These are phyloP conservation scores for Botia kubotai DNA, from an alignment of 2,797 vertebrate species.

Conservation along the genomic window DNA sequence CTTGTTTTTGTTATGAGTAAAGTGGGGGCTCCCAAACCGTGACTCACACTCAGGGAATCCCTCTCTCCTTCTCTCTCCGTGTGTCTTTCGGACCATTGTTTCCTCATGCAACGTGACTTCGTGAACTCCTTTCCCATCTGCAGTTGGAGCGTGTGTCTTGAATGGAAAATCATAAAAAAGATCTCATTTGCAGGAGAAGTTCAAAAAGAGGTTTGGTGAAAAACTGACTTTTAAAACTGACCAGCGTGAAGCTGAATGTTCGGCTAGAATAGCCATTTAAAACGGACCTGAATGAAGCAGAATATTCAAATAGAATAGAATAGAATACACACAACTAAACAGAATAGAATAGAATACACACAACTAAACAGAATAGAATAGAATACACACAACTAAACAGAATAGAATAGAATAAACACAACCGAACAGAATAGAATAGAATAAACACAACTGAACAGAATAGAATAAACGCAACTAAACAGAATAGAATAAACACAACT, in stretches of 20 bases:
- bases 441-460: no score
- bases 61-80: conserved; percentile 61
- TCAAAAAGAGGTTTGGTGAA: neutral
- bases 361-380: no score
- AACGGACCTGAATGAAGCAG: neutral
- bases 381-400: no score
- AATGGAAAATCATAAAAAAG: conserved; percentile 34
- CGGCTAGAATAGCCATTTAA: neutral
- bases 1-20: conserved; percentile 54
- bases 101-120: conserved; percentile 39
- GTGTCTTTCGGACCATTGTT: conserved; percentile 43
- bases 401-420: no score
- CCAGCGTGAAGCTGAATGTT: neutral
- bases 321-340: neutral
- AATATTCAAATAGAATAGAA: neutral
- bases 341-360: neutral
- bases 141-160: conserved; percentile 8
- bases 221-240: neutral
- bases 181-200: conserved; percentile 19
- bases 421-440: no score
- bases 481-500: no score
- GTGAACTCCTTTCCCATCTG: conserved; percentile 23
- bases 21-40: conserved; percentile 54
- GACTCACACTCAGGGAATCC: conserved; percentile 58
- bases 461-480: no score